Evolutionary conservation across 2,113 vertebrate species (phyloP).

Genomic region (Isurus oxyrinchus): DNA sequence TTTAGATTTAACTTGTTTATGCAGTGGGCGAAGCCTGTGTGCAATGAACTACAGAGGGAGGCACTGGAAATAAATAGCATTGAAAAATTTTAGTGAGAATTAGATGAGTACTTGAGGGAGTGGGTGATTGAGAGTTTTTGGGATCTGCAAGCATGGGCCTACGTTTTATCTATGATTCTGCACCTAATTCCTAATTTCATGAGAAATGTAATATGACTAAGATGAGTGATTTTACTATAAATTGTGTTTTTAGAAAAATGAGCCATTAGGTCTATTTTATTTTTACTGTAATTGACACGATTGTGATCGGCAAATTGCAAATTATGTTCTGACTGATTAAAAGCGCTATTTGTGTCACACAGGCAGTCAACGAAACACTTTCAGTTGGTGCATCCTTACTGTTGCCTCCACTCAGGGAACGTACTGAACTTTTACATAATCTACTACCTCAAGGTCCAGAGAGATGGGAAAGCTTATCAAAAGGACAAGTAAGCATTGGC

Average conservation of each 20-base stretch:
- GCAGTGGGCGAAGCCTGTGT: background rate
- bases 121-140: background rate
- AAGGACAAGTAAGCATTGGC: constrained; percentile 37
- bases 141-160: background rate
- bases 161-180: background rate
- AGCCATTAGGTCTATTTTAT: background rate
- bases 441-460: constrained; percentile 40
- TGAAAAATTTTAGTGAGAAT: background rate
- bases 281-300: background rate
- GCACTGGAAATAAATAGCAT: background rate
- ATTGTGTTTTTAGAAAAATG: background rate
- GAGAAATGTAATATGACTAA: no score
- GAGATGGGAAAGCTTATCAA: constrained; percentile 39
- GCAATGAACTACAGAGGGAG: background rate
- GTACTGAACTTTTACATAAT: constrained; percentile 38
- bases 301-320: background rate
- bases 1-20: background rate
- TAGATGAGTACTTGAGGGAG: background rate
- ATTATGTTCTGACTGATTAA: background rate
- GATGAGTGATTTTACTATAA: no score
- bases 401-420: constrained; percentile 38
- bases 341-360: background rate
- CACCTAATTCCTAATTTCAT: background rate
- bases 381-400: constrained; percentile 39
- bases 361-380: constrained; percentile 40